phyloP scores from a whole-genome alignment of 2,888 invertebrate genomes.

The Hemithea aestivaria region DNA sequence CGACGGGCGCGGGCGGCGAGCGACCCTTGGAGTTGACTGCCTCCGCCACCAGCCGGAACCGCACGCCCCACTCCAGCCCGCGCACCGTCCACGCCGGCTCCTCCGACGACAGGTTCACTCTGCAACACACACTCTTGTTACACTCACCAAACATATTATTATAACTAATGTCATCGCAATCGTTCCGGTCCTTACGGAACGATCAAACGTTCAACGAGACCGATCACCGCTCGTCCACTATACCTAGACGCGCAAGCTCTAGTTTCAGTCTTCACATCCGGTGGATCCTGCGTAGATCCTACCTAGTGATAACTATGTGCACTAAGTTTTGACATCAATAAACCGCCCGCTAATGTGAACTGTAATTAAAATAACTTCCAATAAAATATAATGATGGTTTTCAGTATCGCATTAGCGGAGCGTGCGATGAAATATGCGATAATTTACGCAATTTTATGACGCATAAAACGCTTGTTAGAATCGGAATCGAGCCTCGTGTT shows the following conservation, averaged over 20 bases:
- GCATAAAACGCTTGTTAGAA: slow-evolving; percentile 39
- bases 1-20: slow-evolving; percentile 84
- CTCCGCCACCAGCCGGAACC: slow-evolving; percentile 86
- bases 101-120: slow-evolving; percentile 82
- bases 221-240: too few relatives aligned
- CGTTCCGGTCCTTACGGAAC: too few relatives aligned
- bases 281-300: too few relatives aligned
- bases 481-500: slow-evolving; percentile 27
- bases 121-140: slow-evolving; percentile 25
- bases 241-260: too few relatives aligned
- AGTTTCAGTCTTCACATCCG: too few relatives aligned
- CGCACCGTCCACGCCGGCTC: slow-evolving; percentile 88
- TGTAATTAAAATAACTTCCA: slow-evolving; percentile 36
- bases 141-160: not conserved
- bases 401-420: slow-evolving; percentile 35
- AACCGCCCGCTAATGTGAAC: too few relatives aligned
- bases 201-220: too few relatives aligned
- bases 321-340: too few relatives aligned
- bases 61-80: slow-evolving; percentile 88
- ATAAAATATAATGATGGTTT: slow-evolving; percentile 34
- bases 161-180: slow-evolving; percentile 5
- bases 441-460: slow-evolving; percentile 37
- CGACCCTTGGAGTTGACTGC: slow-evolving; percentile 91
- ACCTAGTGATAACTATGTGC: too few relatives aligned
- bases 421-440: slow-evolving; percentile 30